phyloP scores from a whole-genome alignment of 2,888 invertebrate genomes.

The Aspidiotus destructor region DNA sequence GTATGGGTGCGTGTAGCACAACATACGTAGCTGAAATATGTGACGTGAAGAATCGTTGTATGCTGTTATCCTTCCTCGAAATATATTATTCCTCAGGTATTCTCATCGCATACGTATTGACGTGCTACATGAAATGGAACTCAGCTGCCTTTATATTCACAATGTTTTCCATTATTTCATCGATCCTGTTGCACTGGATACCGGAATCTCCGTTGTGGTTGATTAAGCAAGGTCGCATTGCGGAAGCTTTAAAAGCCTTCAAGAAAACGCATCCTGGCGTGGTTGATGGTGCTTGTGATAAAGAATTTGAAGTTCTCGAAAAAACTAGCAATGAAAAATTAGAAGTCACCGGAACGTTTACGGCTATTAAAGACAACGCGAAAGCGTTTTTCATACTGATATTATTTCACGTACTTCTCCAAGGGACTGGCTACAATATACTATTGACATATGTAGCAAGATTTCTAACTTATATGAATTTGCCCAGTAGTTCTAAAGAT shows the following conservation, averaged over 20 bases:
- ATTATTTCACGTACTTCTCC: constrained; percentile 12
- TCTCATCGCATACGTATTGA: constrained; percentile 11
- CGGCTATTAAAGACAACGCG: neutral
- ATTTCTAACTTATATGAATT: neutral
- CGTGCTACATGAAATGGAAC: constrained; percentile 18
- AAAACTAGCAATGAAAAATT: neutral
- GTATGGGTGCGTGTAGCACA: constrained; percentile 25
- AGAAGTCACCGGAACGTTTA: neutral
- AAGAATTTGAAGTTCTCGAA: constrained; percentile 11
- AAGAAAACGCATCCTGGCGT: neutral
- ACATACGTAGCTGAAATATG: constrained; percentile 28
- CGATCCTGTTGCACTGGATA: constrained; percentile 10
- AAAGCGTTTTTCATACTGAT: constrained; percentile 26
- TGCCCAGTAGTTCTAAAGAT: neutral
- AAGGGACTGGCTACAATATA: constrained; percentile 25
- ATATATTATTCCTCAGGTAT: constrained; percentile 19
- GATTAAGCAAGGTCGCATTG: constrained; percentile 11
- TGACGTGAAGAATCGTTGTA: constrained; percentile 20
- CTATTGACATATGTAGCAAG: constrained; percentile 1
- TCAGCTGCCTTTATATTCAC: constrained; percentile 15
- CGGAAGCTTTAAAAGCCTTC: constrained; percentile 1
- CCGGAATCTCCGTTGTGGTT: constrained; percentile 27
- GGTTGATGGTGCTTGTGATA: neutral
- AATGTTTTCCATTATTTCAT: constrained; percentile 6
- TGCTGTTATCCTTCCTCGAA: constrained; percentile 24